Evolutionary conservation across 2,113 vertebrate species (phyloP).

Genomic region (human): GRCh38 chr12:64997501-64998000

Average conservation of each 20-base stretch:
- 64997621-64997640: background rate
- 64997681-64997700: background rate
- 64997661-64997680: background rate
- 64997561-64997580: background rate
- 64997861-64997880: background rate
- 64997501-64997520: background rate
- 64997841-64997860: background rate
- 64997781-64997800: background rate
- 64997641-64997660: background rate
- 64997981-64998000: background rate
- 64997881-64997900: background rate
- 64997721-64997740: background rate
- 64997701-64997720: background rate
- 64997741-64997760: background rate
- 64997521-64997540: background rate
- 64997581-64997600: background rate
- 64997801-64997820: background rate
- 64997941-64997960: background rate
- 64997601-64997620: background rate
- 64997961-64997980: background rate
- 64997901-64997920: background rate
- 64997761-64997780: background rate
- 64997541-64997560: background rate
- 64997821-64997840: background rate
- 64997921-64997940: background rate